Evolutionary conservation across 2,113 vertebrate genomes (phyloP).

Genomic region (Zosterops pallidus): DNA sequence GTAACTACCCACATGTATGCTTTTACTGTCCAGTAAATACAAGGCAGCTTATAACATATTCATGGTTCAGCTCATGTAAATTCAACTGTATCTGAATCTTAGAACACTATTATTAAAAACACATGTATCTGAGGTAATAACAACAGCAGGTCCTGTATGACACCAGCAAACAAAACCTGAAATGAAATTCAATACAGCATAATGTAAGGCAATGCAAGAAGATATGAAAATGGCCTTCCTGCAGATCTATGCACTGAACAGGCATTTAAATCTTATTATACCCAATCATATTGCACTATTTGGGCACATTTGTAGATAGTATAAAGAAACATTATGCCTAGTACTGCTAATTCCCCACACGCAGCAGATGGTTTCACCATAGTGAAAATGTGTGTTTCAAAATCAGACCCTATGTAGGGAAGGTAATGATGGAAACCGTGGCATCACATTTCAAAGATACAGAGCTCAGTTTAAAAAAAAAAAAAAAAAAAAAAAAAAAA

Average conservation of each 20-base stretch:
- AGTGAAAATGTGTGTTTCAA: constrained; percentile 39
- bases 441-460: constrained; percentile 43
- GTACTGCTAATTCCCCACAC: constrained; percentile 58
- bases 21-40: neutral
- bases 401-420: constrained; percentile 41
- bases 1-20: neutral
- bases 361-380: constrained; percentile 62
- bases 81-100: constrained; percentile 31
- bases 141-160: neutral
- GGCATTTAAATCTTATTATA: constrained; percentile 52
- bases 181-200: constrained; percentile 27
- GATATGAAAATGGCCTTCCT: constrained; percentile 13
- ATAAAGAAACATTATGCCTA: constrained; percentile 48
- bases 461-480: neutral
- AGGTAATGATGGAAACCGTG: constrained; percentile 19
- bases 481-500: neutral
- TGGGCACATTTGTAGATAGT: constrained; percentile 66
- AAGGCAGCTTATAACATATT: neutral
- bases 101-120: constrained; percentile 51
- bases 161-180: constrained; percentile 24
- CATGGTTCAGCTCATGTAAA: neutral
- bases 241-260: neutral
- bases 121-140: constrained; percentile 6
- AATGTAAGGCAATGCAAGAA: neutral
- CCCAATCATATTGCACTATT: constrained; percentile 56